Conservation (phyloP, 2,888 invertebrate genomes). For the Hirtodrosophila confusa region DNA sequence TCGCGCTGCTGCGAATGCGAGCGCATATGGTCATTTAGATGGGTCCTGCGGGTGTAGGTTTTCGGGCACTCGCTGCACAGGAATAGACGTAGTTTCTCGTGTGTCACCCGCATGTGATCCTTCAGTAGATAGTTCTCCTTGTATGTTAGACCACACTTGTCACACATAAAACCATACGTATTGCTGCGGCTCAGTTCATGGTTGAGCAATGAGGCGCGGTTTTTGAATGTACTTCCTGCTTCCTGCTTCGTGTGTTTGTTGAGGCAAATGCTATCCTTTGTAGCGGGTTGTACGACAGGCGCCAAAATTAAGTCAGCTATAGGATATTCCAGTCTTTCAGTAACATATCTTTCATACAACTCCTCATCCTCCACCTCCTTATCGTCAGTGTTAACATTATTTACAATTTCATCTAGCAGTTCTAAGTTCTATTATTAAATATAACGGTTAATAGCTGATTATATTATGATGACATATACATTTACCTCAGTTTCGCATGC, state of each 20-base stretch:
- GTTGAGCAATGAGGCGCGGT: not conserved
- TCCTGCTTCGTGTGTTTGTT: too few relatives aligned
- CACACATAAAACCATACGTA: not conserved
- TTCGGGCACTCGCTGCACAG: constrained; percentile 13
- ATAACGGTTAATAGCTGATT: not conserved
- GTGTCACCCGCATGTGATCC: not conserved
- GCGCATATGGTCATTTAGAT: constrained; percentile 28
- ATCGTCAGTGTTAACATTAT: not conserved
- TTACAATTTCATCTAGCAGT: not conserved
- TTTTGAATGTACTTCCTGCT: not conserved
- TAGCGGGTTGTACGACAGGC: not conserved
- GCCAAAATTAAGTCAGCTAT: not conserved
- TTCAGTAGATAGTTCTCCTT: not conserved
- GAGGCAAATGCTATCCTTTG: too few relatives aligned
- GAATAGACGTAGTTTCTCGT: constrained; percentile 6
- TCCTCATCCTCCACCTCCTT: not conserved
- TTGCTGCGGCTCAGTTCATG: not conserved
- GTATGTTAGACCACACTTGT: constrained; percentile 11
- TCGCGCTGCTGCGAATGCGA: constrained; percentile 50
- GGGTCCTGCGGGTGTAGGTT: constrained; percentile 3
- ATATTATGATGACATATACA: not conserved
- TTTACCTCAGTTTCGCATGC: constrained; percentile 2
- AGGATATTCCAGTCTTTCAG: not conserved
- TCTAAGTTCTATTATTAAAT: not conserved
- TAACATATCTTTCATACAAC: not conserved